Evolutionary conservation across 2,888 invertebrate genomes (phyloP).

Genomic region (Ceriagrion tenellum): DNA sequence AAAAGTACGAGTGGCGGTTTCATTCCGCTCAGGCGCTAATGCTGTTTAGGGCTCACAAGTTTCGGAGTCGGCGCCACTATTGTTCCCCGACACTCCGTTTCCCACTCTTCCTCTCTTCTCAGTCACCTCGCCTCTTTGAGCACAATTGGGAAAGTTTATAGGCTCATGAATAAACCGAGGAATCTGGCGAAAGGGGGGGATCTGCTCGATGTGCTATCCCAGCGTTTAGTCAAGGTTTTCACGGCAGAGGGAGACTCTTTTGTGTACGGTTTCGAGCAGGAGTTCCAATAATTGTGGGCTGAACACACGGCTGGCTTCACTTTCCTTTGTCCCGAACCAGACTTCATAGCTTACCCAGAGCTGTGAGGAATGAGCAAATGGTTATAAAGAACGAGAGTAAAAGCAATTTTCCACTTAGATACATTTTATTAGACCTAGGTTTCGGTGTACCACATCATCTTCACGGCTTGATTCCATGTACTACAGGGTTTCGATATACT

Average conservation of each 20-base stretch:
- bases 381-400: no score
- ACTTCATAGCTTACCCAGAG: no score
- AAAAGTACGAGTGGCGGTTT: background rate
- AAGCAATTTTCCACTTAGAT: no score
- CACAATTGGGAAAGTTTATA: constrained; percentile 19
- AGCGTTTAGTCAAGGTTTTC: background rate
- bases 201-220: background rate
- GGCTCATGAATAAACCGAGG: constrained; percentile 6
- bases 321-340: no score
- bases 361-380: no score
- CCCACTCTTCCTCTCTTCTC: background rate
- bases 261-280: background rate
- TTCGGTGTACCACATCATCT: no score
- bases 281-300: background rate
- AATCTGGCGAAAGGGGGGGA: constrained; percentile 1
- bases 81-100: background rate
- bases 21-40: background rate
- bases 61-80: background rate
- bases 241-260: background rate
- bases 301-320: no score
- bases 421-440: no score
- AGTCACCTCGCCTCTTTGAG: background rate
- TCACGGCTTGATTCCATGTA: no score
- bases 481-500: no score
- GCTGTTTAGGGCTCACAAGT: constrained; percentile 12